Evolutionary conservation across 2,888 invertebrate species (phyloP), one percentile per base, ranked within the genome.

Genomic region (Slavum lentiscoides): DNA sequence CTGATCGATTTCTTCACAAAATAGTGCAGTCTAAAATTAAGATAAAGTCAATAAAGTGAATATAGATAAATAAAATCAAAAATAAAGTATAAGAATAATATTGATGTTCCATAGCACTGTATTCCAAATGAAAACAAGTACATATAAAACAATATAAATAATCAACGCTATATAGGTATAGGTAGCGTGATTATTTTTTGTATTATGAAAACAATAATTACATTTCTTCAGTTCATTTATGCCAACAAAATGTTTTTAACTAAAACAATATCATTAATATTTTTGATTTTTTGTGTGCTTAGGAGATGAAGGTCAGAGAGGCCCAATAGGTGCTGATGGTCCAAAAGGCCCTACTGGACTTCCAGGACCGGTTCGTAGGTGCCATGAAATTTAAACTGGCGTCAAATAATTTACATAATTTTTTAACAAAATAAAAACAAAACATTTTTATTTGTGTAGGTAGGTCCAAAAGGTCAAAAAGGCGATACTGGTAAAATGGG

Each of bases 311-410:
- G 80, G 80, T 3, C 62, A 58, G 2, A 66, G 9, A 39, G 80
- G 80, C 0, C 80, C 80, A 11, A 64, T 80, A 43, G 80, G 80
- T 2, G 43, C 19, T 72, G 80, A 72, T 43, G 80, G 80, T 55
- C 80, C 43, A 64, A 37, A 64, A 64, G 80, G 80, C 15, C 80
- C 72, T 8, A 80, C 80, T n/a, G 80, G 80, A 66, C 19, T 80
- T 72, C 69, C 80, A 80, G 80, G 80, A 19, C 80, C 80, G 80
- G 80, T 80, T 70, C 69, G 80, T 80, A 80, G 53, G 62, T 77
- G 62, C 23, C 53, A 62, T 53, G 23, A 37, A 21, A 69, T 43
- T n/a, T 58, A 59, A 69, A 68, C 61, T 8, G 21, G 53, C 19
- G 37, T 53, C 7, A 53, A 53, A 53, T 15, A 37, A 61, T 30